Base-by-base conservation (phyloP, 1,140 invertebrate species). In the Caenorhabditis inopinata region DNA sequence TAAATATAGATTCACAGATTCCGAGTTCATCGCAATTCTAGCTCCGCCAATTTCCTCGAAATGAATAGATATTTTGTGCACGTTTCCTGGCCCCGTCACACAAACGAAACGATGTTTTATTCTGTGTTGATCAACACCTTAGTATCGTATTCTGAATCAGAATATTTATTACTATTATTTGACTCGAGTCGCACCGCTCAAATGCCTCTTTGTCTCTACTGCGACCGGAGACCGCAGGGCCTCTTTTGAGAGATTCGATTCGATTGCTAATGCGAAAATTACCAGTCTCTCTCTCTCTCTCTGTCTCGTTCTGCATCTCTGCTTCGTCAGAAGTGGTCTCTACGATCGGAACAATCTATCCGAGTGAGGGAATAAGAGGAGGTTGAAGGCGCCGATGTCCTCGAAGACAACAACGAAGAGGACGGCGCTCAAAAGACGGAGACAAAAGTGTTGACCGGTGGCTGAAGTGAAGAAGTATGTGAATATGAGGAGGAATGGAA, bases 251-350 rank as follows among this genome's bases (percentile, higher is more conserved):
- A n/a, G 58, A 32, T 68, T 68, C 58, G 58, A 68, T 68, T 68
- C 58, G 58, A 68, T 68, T 68, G 58, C 58, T 68, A 68, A 68
- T 68, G 58, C 58, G 58, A 68, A 68, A 68, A 68, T 68, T 68
- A 68, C 58, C 58, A 68, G 58, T 68, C 58, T 68, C 58, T 68
- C 58, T 38, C 21, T 16, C 51, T 9, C 27, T 32, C 23, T 58
- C 27, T 58, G 6, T 38, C 16, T 21, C 38, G n/a, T 38, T 68
- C 58, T 68, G 7, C 4, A 32, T 16, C 6, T 42, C 38, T 42
- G 5, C 14, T 14, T 5, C 38, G 14, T 7, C 38, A 14, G 14
- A 42, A 14, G n/a, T n/a, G n/a, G 21, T 53, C 49, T 58, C 27
- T 32, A 32, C 25, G 25, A 42, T 62, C 58, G 58, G 58, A 68